These are phyloP conservation scores for Chrysolina americana DNA, from an alignment of 2,888 invertebrate genomes.

Conservation along the genomic window DNA sequence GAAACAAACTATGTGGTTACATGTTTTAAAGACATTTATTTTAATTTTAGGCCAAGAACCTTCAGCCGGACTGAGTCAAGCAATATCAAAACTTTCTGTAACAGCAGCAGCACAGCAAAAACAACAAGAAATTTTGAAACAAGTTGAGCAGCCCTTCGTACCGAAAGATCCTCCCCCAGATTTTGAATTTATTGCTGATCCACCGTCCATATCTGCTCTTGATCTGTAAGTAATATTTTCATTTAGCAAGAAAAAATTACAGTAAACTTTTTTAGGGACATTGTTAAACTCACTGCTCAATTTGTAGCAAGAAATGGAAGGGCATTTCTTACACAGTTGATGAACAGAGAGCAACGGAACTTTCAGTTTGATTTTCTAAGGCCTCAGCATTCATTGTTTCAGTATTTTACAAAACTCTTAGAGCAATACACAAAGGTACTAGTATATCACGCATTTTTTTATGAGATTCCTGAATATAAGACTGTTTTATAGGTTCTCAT, in stretches of 20 bases:
- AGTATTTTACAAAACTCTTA: conserved; percentile 97
- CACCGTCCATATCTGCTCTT: conserved; percentile 97
- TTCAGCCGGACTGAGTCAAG: conserved; percentile 67
- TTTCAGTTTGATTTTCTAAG: conserved; percentile 99
- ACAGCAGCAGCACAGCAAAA: conserved; percentile 87
- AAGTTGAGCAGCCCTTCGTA: conserved; percentile 88
- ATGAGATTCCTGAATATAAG: conserved; percentile 4
- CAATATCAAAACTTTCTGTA: conserved; percentile 74
- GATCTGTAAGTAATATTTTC: conserved; percentile 81
- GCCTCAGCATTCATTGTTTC: conserved; percentile 98
- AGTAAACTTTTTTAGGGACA: conserved; percentile 77
- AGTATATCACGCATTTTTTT: conserved; percentile 11
- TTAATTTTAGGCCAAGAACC: conserved; percentile 68
- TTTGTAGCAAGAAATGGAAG: conserved; percentile 99
- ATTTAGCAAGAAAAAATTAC: conserved; percentile 9
- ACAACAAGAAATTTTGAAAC: conserved; percentile 89
- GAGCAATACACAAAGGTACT: conserved; percentile 97
- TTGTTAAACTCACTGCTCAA: conserved; percentile 97
- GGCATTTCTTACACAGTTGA: conserved; percentile 96
- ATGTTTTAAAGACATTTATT: conserved; percentile 46
- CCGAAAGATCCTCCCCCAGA: conserved; percentile 94
- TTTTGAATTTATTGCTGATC: conserved; percentile 96
- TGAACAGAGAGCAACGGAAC: conserved; percentile 98
- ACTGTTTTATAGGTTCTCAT: conserved; percentile 78
- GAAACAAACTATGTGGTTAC: not conserved